A percentile compares a stretch with the other conserved stretches of the same genome.
Evolutionary conservation across 2,113 vertebrate species (phyloP).

Genomic region (Xiphorhynchus elegans): DNA sequence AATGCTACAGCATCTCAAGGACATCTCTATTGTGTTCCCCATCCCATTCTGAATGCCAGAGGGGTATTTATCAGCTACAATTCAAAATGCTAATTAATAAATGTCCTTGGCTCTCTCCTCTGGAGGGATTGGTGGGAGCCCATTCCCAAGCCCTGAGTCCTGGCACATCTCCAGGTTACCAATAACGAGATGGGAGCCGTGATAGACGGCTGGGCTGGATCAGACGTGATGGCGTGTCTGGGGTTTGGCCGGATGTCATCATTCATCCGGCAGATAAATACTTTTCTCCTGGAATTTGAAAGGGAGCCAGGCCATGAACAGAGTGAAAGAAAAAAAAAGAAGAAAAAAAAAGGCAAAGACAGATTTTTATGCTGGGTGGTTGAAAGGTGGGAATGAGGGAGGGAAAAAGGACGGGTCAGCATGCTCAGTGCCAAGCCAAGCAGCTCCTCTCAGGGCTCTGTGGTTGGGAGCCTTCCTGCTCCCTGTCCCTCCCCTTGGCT

Average conservation of each 20-base stretch:
- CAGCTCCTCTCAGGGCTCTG: rapidly evolving
- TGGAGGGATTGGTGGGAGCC: slow-evolving; percentile 74
- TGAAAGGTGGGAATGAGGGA: not conserved
- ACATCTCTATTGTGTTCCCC: not conserved
- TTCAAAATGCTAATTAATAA: slow-evolving; percentile 63
- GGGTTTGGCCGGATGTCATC: slow-evolving; percentile 47
- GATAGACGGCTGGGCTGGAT: slow-evolving; percentile 19
- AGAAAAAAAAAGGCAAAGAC: not conserved
- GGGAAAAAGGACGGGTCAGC: not conserved
- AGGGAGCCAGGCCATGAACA: not conserved
- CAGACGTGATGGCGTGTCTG: slow-evolving; percentile 24
- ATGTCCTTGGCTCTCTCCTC: slow-evolving; percentile 80
- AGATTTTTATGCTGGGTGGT: not conserved
- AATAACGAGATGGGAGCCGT: not conserved
- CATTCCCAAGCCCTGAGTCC: slow-evolving; percentile 20
- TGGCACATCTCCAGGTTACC: slow-evolving; percentile 54
- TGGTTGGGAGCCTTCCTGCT: not conserved
- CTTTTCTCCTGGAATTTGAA: slow-evolving; percentile 23
- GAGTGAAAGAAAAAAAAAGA: not conserved
- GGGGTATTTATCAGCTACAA: slow-evolving; percentile 55
- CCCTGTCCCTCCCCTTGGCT: not conserved
- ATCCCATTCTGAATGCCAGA: not conserved
- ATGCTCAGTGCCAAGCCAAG: not conserved
- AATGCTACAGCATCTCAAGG: slow-evolving; percentile 20
- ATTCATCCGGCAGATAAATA: slow-evolving; percentile 49